These are phyloP conservation scores for Helostoma temminkii DNA, from an alignment of 2,797 vertebrate species.

Conservation along the genomic window DNA sequence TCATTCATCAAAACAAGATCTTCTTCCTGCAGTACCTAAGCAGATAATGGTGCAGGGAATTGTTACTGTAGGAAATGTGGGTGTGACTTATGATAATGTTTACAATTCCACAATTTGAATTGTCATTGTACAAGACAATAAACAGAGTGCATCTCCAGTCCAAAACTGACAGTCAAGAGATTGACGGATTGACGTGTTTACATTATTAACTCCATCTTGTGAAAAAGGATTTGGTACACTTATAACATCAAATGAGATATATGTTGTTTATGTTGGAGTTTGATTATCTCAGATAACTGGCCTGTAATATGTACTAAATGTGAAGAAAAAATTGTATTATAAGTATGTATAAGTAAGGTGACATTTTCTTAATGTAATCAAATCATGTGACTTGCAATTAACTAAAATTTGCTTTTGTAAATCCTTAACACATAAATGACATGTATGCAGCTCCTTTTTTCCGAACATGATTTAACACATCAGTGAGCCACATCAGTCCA, in stretches of 20 bases:
- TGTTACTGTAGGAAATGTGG: slow-evolving; percentile 35
- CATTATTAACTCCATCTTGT: too few relatives aligned
- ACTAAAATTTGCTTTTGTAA: too few relatives aligned
- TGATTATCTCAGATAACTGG: not conserved
- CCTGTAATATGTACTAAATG: not conserved
- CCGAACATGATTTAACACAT: too few relatives aligned
- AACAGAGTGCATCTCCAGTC: slow-evolving; percentile 15
- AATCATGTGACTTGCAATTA: too few relatives aligned
- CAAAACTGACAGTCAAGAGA: slow-evolving; percentile 29
- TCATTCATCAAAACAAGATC: slow-evolving; percentile 60
- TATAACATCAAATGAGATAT: slow-evolving; percentile 14
- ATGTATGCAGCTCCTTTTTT: too few relatives aligned
- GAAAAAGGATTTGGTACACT: too few relatives aligned
- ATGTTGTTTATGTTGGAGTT: slow-evolving; percentile 11
- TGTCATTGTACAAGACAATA: slow-evolving; percentile 27
- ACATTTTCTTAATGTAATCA: too few relatives aligned
- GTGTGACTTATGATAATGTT: slow-evolving; percentile 59
- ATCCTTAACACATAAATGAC: too few relatives aligned
- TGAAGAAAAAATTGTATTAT: not conserved
- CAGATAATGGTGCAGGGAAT: slow-evolving; percentile 47
- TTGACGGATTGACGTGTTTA: slow-evolving; percentile 11
- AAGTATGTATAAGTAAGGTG: too few relatives aligned
- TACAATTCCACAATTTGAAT: slow-evolving; percentile 1
- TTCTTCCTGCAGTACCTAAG: slow-evolving; percentile 52
- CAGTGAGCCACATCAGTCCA: too few relatives aligned